Evolutionary conservation across 53 echinoderm and acorn worm species (phyloP), one percentile per base, ranked within the genome.

Genomic region (Antedon mediterranea): DNA sequence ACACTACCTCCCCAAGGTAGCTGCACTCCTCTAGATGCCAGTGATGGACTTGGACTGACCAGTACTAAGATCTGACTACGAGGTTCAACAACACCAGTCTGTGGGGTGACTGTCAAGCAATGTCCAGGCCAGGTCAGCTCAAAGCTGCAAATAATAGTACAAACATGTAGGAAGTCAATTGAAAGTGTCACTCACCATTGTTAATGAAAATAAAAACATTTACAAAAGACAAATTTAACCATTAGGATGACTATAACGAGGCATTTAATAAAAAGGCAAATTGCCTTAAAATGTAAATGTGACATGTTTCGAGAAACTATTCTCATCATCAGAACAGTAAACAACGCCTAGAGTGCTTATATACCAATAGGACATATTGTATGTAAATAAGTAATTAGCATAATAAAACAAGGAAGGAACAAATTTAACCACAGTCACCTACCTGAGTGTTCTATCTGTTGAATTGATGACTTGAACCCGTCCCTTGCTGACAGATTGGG

Each of bases 1-100:
- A 91, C 71, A 30, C 80, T 73, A 30, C 91, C 91, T 27, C 88
- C 84, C 91, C 91, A 91, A n/a, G 91, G 91, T 15, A 91, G 79
- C 76, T 85, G 77, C 34, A 91, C 85, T 72, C 91, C 88, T 70
- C 75, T 91, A 32, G 88, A 79, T 32, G 75, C 78, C 80, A 91
- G 83, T 81, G 91, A 88, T 80, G 83, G 86, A 79, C 83, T 91
- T 31, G 86, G 77, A 76, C 86, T 88, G 27, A 91, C 91, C 30
- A 85, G 76, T 2, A 91, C 57, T 18, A 83, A 30, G 11, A 83
- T 43, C 32, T 87, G 85, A 30, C 83, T 77, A 18, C 71, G 71
- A 81, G 90, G 80, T 71, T 85, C 81, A 23, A 88, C 76, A 78
- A 84, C 80, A 78, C 91, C 91, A 41, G 82, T 86, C 74, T 88